Conservation (phyloP, 2,888 invertebrate species). For the Eretmocerus hayati region DNA sequence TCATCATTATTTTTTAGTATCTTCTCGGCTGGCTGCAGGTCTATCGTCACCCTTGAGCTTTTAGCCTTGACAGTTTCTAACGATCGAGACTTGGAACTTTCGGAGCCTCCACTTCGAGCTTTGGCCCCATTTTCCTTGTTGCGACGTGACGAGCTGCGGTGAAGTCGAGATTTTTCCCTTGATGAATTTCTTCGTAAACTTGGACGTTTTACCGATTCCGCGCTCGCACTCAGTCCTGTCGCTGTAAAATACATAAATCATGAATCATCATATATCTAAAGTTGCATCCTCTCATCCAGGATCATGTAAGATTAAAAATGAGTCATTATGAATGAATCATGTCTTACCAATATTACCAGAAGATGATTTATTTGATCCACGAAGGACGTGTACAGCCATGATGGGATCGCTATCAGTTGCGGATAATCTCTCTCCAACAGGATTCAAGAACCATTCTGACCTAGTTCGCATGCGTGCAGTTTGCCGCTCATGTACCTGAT, state of each 20-base stretch:
- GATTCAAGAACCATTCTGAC: slow-evolving; percentile 93
- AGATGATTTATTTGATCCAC: slow-evolving; percentile 51
- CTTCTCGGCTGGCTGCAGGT: slow-evolving; percentile 34
- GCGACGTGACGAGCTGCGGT: slow-evolving; percentile 50
- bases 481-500: slow-evolving; percentile 89
- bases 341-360: slow-evolving; percentile 53
- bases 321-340: too few relatives aligned
- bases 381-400: slow-evolving; percentile 45
- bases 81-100: slow-evolving; percentile 37
- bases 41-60: slow-evolving; percentile 27
- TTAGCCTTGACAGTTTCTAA: slow-evolving; percentile 37
- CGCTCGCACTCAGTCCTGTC: slow-evolving; percentile 39
- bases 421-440: slow-evolving; percentile 53
- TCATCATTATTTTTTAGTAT: slow-evolving; percentile 35
- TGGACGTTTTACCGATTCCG: slow-evolving; percentile 45
- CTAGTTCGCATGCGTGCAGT: slow-evolving; percentile 93
- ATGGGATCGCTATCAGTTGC: slow-evolving; percentile 47
- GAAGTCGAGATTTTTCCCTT: slow-evolving; percentile 48
- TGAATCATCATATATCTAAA: too few relatives aligned
- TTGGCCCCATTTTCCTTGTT: slow-evolving; percentile 51
- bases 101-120: slow-evolving; percentile 26
- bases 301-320: too few relatives aligned
- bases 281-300: too few relatives aligned
- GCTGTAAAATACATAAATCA: slow-evolving; percentile 28
- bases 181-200: slow-evolving; percentile 47